Base-by-base conservation (phyloP, 1,140 invertebrate genomes). In the Caligus rogercresseyi region DNA sequence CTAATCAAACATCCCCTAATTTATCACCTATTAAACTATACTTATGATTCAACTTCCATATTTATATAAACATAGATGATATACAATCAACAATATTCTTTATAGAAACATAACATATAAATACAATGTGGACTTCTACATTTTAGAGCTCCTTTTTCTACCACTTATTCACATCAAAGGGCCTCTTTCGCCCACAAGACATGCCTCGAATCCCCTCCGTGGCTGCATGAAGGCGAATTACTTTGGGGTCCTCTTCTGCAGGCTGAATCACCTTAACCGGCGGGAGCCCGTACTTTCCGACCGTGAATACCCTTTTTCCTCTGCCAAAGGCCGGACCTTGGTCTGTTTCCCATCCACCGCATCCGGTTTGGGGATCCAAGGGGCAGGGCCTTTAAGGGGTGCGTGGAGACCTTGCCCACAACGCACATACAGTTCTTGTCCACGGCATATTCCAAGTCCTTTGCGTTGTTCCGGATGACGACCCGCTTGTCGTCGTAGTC, bases 251-350 rank as follows among this genome's bases (percentile, higher is more conserved):
- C n/a, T 43, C 31, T 11, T 43, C 31, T 11, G 7, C 31, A 7
- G 7, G 7, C 31, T n/a, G 7, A 16, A 67, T 62, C 25, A 66
- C 69, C 57, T 72, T 73, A 31, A 80, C 69, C 0, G 83, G 80
- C 18, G 81, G 78, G 73, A 59, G 74, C 78, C 65, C 75, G 78
- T 51, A 96, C 84, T 76, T 97, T 98, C 14, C 91, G 77, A 11
- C 94, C 94, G 73, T 82, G 80, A 65, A 82, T 79, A 11, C 93
- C 93, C 65, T 80, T 80, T 74, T 98, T 98, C 11, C 87, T 78
- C 61, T 97, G 86, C 86, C 86, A 94, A 19, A 88, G 75, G n/a
- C 94, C 94, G 25, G 88, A 91, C 18, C 85, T 77, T 1, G 89
- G 93, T 24, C 93, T 77, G 71, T 88, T 85, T 3, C 92, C 91